These are phyloP conservation scores for Sebastes fasciatus DNA, from an alignment of 2,113 vertebrate species.

Conservation along the genomic window DNA sequence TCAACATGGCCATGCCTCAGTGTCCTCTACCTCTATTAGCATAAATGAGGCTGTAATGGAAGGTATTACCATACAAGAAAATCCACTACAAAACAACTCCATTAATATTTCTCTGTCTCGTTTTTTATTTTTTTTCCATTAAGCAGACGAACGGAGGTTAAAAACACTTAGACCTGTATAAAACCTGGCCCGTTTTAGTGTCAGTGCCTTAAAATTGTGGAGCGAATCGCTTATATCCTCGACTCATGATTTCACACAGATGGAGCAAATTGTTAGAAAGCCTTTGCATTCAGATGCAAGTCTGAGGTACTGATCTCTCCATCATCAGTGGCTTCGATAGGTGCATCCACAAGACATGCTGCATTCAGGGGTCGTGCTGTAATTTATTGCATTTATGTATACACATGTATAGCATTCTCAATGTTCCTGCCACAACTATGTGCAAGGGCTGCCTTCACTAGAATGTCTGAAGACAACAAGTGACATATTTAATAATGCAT, in stretches of 20 bases:
- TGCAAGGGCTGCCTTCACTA: neutral
- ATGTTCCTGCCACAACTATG: no score
- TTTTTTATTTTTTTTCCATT: neutral
- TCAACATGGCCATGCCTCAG: constrained; percentile 44
- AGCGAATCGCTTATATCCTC: neutral
- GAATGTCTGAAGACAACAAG: no score
- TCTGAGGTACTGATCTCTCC: neutral
- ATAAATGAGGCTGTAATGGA: constrained; percentile 43
- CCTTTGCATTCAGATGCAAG: neutral
- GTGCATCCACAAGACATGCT: neutral
- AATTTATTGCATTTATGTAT: neutral
- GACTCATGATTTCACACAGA: neutral
- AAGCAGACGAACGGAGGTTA: neutral
- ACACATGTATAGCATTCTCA: neutral
- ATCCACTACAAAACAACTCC: neutral
- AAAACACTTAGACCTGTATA: neutral
- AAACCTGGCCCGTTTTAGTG: neutral
- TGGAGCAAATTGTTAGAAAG: neutral
- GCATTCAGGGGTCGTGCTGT: neutral
- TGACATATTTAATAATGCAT: no score
- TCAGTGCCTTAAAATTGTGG: neutral
- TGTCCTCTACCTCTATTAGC: constrained; percentile 31
- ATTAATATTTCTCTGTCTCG: neutral
- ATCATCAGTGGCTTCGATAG: neutral
- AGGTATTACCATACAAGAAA: constrained; percentile 19